Evolutionary conservation across 2,113 vertebrate genomes (phyloP), one percentile per base, ranked within the genome.

Genomic region (Leptodactylus fuscus): DNA sequence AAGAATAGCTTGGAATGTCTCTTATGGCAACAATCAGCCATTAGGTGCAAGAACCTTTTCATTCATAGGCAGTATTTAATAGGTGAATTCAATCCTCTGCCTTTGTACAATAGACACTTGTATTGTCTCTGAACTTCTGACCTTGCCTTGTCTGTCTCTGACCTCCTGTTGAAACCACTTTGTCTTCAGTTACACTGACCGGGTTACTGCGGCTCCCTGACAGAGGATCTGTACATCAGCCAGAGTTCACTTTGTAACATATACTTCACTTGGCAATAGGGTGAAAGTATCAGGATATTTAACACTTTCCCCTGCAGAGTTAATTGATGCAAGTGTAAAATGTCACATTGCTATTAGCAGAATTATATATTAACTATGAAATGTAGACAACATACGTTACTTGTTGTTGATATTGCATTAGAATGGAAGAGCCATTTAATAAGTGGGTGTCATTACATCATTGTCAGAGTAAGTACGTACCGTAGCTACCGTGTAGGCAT

Each of bases 181-280:
- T 32, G 90, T 89, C 70, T 92, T 86, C 81, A 48, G 87, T 95
- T 94, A 91, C 91, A 85, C 0, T 85, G 91, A 90, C 89, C 0
- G 1, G 89, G 90, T 93, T 91, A 90, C 79, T 85, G 87, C 0
- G 27, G 88, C 89, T 90, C 90, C 87, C 87, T 91, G 89, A 93
- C 92, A 89, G 15, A 0, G 48, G 88, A 88, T 89, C 88, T 49
- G 75, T 87, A 0, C 0, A 2, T 77, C 86, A 48, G 70, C 1
- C 0, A 2, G 85, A 88, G 83, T 71, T 80, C 49, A 85, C 83
- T 69, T 53, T 85, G 75, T 69, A 85, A 85, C 60, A 55, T 49
- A 85, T 75, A 77, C 83, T 34, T n/a, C 15, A 41, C 29, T n/a
- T 29, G n/a, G 41, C 70, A 73, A 76, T 81, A 44, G 69, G 36